Percentiles rank a stretch among this genome's conserved stretches.
These are phyloP conservation scores for Heteropelma amictum DNA, from an alignment of 2,888 invertebrate genomes.

Conservation along the genomic window DNA sequence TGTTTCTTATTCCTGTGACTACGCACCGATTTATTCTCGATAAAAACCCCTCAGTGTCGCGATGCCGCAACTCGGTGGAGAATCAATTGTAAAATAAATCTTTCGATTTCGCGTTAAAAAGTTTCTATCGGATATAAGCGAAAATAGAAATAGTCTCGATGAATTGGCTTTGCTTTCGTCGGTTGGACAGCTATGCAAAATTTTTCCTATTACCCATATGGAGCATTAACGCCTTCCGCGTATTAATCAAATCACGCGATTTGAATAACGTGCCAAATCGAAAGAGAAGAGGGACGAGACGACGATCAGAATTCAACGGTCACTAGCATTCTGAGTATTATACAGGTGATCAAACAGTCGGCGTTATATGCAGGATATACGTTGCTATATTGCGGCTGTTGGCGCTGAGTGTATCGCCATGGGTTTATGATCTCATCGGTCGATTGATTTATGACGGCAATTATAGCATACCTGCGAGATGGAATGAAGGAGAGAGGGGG, in stretches of 20 bases:
- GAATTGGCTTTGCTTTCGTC: neutral
- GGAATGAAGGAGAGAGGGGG: conserved; percentile 22
- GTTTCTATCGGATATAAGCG: neutral
- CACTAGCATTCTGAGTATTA: conserved; percentile 54
- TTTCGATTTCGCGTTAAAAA: neutral
- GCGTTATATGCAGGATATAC: conserved; percentile 65
- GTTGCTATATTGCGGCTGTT: conserved; percentile 60
- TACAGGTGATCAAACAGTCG: conserved; percentile 62
- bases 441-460: conserved; percentile 78
- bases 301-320: conserved; percentile 75
- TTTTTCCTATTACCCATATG: neutral
- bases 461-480: conserved; percentile 74
- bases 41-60: too few relatives aligned
- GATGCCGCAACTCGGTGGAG: too few relatives aligned
- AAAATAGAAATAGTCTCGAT: neutral
- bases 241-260: conserved; percentile 15
- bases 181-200: neutral
- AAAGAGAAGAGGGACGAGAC: conserved; percentile 50
- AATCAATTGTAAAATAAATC: neutral
- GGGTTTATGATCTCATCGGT: conserved; percentile 78
- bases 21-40: too few relatives aligned
- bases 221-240: neutral
- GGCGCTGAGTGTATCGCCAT: conserved; percentile 73
- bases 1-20: too few relatives aligned
- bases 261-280: conserved; percentile 61